Conservation (phyloP, 2,797 vertebrate genomes). For the Clarias platycephalus region DNA sequence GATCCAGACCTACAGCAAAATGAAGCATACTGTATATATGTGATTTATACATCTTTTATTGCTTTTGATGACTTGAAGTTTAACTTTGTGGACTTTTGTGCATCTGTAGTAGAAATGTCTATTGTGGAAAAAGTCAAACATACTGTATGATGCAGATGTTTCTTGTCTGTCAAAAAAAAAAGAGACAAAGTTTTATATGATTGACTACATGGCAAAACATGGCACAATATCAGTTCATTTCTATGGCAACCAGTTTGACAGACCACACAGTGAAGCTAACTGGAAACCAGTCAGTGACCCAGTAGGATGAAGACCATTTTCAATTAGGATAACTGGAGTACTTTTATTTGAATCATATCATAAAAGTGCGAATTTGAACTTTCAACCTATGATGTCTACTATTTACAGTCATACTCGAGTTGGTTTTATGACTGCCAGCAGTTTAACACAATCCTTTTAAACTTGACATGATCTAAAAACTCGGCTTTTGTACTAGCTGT, state of each 20-base stretch:
- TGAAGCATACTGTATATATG: conserved; percentile 7
- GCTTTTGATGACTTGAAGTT: conserved; percentile 35
- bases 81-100: not conserved
- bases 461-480: conserved; percentile 21
- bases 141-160: no score
- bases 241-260: conserved; percentile 45
- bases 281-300: conserved; percentile 35
- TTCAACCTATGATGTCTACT: conserved; percentile 30
- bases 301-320: conserved; percentile 32
- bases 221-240: conserved; percentile 47
- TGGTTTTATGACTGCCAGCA: conserved; percentile 39
- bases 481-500: conserved; percentile 17
- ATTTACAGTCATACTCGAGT: conserved; percentile 34
- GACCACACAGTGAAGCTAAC: conserved; percentile 12
- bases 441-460: conserved; percentile 18
- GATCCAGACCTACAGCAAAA: conserved; percentile 19
- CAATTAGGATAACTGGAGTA: conserved; percentile 41
- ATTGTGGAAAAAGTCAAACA: conserved; percentile 7
- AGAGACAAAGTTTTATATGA: not conserved
- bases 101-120: not conserved
- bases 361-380: conserved; percentile 35
- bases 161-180: conserved; percentile 24
- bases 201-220: conserved; percentile 7
- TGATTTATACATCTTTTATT: conserved; percentile 43
- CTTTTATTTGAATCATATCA: conserved; percentile 44